These are phyloP conservation scores for Botia kubotai DNA, from an alignment of 2,797 vertebrate species.

Conservation along the genomic window DNA sequence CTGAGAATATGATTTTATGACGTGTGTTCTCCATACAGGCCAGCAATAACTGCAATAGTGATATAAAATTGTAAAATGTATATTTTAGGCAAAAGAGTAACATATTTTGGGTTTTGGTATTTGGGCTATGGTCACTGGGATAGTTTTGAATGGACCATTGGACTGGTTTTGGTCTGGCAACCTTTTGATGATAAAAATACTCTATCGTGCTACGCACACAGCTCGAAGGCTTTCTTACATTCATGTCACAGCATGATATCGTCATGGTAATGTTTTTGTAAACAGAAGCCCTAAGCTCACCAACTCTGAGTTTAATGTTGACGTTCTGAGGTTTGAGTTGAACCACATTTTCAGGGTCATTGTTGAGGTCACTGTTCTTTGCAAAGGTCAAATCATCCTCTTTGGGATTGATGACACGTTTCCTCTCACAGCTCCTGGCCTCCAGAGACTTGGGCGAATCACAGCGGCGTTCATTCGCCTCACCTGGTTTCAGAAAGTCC, in stretches of 20 bases:
- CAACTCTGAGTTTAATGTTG: conserved; percentile 69
- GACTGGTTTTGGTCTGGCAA: too few species aligned
- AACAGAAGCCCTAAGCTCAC: conserved; percentile 61
- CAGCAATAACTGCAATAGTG: too few species aligned
- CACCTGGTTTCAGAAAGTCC: conserved; percentile 75
- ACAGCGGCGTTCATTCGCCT: conserved; percentile 73
- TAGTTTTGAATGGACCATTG: too few species aligned
- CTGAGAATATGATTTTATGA: background rate
- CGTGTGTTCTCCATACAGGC: background rate
- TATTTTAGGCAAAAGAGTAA: too few species aligned
- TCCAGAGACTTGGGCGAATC: conserved; percentile 68
- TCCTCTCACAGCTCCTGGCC: conserved; percentile 63
- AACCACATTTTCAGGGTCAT: conserved; percentile 59
- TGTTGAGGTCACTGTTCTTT: conserved; percentile 69
- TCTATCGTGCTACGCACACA: too few species aligned
- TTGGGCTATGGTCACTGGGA: too few species aligned
- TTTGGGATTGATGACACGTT: conserved; percentile 65
- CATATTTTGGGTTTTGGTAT: too few species aligned
- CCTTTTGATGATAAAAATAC: too few species aligned
- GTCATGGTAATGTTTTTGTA: background rate
- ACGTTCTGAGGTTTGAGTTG: conserved; percentile 79
- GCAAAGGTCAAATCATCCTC: conserved; percentile 35
- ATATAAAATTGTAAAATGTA: too few species aligned
- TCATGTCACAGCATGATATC: background rate
- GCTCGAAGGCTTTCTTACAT: background rate